Conservation (phyloP, 2,113 vertebrate species). For the Smithornis capensis region DNA sequence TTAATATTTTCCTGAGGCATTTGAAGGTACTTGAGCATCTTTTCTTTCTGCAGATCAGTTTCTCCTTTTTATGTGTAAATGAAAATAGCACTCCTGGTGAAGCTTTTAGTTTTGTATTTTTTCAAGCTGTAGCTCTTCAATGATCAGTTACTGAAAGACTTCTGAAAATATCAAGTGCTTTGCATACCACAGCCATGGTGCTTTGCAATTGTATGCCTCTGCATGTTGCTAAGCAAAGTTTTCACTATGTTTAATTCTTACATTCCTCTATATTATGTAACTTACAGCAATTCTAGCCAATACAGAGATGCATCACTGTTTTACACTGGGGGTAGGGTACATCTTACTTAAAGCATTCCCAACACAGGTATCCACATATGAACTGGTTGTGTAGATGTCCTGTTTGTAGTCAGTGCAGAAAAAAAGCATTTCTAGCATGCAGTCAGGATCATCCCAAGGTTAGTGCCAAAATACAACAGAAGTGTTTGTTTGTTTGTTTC, state of each 20-base stretch:
- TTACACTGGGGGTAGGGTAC: background rate
- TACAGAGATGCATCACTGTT: background rate
- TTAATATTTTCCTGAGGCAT: background rate
- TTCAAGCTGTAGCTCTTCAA: background rate
- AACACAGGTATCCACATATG: background rate
- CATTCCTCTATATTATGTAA: background rate
- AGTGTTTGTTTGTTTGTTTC: background rate
- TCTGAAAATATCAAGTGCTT: background rate
- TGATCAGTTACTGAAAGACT: background rate
- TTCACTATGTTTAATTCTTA: background rate
- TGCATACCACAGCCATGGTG: background rate
- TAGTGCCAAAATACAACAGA: background rate
- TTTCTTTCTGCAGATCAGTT: background rate
- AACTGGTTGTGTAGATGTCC: background rate
- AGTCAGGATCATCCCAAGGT: background rate
- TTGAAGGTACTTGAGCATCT: background rate
- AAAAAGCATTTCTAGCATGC: background rate
- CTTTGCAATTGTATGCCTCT: background rate
- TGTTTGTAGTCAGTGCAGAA: background rate
- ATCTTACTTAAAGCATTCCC: background rate
- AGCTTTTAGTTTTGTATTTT: background rate
- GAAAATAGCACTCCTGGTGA: background rate
- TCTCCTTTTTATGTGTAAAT: background rate
- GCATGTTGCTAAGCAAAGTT: background rate
- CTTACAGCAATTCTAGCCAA: background rate